phyloP scores from a whole-genome alignment of 2,113 vertebrate species.

The Anhinga rufa region DNA sequence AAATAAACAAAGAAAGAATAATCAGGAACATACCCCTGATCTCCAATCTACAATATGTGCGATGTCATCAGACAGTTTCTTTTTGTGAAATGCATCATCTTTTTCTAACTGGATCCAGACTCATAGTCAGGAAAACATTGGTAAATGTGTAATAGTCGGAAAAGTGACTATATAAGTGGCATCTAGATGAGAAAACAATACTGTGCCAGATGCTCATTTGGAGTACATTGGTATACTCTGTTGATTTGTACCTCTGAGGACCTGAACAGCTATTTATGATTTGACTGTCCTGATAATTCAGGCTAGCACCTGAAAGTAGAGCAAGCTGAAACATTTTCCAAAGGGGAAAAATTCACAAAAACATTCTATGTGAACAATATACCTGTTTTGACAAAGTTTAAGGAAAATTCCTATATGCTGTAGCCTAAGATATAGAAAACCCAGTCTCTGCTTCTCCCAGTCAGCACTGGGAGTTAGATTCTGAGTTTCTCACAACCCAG shows the following conservation, averaged over 20 bases:
- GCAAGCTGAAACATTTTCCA: not conserved
- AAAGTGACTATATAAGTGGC: not conserved
- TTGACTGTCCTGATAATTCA: not conserved
- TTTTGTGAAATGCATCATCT: not conserved
- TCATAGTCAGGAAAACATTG: not conserved
- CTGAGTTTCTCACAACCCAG: not conserved
- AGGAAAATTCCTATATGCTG: not conserved
- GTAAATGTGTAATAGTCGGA: not conserved
- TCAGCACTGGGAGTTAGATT: not conserved
- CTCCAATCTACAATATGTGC: not conserved
- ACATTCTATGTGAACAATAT: not conserved
- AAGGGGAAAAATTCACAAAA: not conserved
- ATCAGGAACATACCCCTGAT: not conserved
- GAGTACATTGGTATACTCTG: not conserved
- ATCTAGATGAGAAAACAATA: not conserved
- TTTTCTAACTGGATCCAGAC: not conserved
- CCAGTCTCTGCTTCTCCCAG: not conserved
- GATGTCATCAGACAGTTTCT: not conserved
- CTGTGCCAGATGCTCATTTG: not conserved
- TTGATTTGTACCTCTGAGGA: not conserved
- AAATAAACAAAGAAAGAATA: conserved; percentile 26
- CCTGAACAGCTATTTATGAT: not conserved
- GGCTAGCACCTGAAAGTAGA: not conserved
- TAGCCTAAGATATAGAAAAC: not conserved
- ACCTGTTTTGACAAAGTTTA: not conserved